Evolutionary conservation across 1,140 invertebrate species (phyloP), one percentile per base, ranked within the genome.

Genomic region (Magallana angulata): DNA sequence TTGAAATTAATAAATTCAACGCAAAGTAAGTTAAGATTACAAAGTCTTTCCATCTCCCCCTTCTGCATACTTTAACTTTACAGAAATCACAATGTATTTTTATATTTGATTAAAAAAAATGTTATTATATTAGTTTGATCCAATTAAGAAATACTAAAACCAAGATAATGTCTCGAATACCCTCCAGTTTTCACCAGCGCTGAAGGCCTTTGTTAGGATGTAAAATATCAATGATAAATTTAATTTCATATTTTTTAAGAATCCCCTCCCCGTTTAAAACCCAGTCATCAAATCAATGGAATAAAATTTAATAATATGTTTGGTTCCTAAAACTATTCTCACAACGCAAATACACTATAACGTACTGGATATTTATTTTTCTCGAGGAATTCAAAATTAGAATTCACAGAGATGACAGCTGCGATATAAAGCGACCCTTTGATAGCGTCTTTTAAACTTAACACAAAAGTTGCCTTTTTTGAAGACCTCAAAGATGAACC

Each of bases 231-330:
- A 48, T 48, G 0, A 48, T 48, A 48, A 48, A 48, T 30, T 11
- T 30, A 76, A 76, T 30, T 64, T 64, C 24, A 76, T 18, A 76
- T 76, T 76, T 76, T 76, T 48, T 18, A 76, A 36, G 68, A 76
- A 36, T 30, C n/a, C 5, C 68, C 68, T 5, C 18, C 68, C 24
- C 18, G 12, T 30, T 12, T 76, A 18, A 30, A 30, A 76, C 24
- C 18, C 60, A 12, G 60, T 64, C 18, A 76, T 76, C 24, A 48
- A 48, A 76, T 76, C 9, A 12, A 76, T 9, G 18, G 24, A 76
- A 30, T 76, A 30, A 76, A 76, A 30, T n/a, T 24, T 3, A 30
- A 76, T 76, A 76, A 71, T 12, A n/a, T 48, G 36, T 48, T 48
- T 48, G 36, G 36, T 48, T 48, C 36, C 36, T 2, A 48, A 48